These are phyloP conservation scores for Xestia rhomboidea DNA, from an alignment of 2,888 invertebrate genomes.

Conservation along the genomic window DNA sequence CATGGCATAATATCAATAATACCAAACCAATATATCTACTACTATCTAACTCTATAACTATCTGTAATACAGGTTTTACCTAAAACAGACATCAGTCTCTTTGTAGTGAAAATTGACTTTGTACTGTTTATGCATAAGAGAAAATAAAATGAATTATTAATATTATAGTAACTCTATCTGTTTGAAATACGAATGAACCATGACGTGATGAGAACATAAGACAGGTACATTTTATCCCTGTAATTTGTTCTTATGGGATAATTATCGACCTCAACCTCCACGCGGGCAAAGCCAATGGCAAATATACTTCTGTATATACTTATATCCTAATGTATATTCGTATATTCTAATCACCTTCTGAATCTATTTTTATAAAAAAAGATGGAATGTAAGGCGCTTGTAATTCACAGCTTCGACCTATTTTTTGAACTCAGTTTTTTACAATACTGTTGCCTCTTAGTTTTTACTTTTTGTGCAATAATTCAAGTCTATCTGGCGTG, in stretches of 20 bases:
- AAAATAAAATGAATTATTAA: too few species aligned
- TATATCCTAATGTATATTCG: too few species aligned
- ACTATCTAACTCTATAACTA: too few species aligned
- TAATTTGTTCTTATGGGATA: neutral
- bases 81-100: too few species aligned
- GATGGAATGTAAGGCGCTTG: constrained; percentile 7
- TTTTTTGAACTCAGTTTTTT: neutral
- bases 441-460: neutral
- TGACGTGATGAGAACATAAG: neutral
- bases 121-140: too few species aligned
- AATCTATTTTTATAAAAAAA: neutral
- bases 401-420: neutral
- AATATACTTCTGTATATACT: too few species aligned
- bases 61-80: too few species aligned
- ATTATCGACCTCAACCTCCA: neutral
- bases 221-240: neutral
- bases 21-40: neutral
- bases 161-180: neutral
- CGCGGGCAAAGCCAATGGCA: neutral
- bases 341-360: too few species aligned
- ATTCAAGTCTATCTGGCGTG: constrained; percentile 54
- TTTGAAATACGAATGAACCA: neutral
- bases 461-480: constrained; percentile 40
- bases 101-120: too few species aligned
- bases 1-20: neutral